These are phyloP conservation scores for Mormoops blainvillei DNA, from an alignment of 2,113 vertebrate species.

Conservation along the genomic window DNA sequence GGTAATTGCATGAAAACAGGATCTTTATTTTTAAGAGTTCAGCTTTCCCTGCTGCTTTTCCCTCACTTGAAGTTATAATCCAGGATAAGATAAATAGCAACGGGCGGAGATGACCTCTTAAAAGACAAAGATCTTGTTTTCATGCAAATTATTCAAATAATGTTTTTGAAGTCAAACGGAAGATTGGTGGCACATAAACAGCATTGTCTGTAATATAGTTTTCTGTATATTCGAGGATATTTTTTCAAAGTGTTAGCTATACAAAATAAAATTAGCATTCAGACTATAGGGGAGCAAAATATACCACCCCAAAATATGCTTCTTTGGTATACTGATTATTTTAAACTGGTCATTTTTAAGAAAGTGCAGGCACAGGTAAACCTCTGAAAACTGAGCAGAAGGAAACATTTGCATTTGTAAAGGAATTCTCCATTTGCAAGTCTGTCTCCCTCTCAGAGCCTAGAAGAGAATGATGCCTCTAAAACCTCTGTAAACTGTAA, in stretches of 20 bases:
- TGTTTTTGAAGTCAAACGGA: slow-evolving; percentile 41
- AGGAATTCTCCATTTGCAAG: background rate
- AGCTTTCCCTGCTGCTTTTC: slow-evolving; percentile 35
- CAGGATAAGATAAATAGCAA: slow-evolving; percentile 12
- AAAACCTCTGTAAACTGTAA: background rate
- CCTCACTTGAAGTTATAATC: slow-evolving; percentile 41
- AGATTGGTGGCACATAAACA: slow-evolving; percentile 45
- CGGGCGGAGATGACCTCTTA: slow-evolving; percentile 34
- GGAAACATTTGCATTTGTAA: background rate
- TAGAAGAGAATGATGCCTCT: background rate
- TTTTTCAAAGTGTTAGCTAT: background rate
- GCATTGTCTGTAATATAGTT: background rate
- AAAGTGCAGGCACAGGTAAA: background rate
- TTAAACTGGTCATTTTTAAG: background rate
- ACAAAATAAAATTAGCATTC: background rate
- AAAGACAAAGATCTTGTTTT: slow-evolving; percentile 64
- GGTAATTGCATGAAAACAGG: slow-evolving; percentile 47
- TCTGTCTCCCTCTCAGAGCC: background rate
- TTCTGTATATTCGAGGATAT: background rate
- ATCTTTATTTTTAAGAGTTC: slow-evolving; percentile 44
- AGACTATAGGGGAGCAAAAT: background rate
- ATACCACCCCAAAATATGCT: background rate
- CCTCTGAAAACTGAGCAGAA: background rate
- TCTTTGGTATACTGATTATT: background rate
- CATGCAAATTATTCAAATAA: slow-evolving; percentile 39